Evolutionary conservation across 2,113 vertebrate species (phyloP).

Genomic region (Hippolais icterina): DNA sequence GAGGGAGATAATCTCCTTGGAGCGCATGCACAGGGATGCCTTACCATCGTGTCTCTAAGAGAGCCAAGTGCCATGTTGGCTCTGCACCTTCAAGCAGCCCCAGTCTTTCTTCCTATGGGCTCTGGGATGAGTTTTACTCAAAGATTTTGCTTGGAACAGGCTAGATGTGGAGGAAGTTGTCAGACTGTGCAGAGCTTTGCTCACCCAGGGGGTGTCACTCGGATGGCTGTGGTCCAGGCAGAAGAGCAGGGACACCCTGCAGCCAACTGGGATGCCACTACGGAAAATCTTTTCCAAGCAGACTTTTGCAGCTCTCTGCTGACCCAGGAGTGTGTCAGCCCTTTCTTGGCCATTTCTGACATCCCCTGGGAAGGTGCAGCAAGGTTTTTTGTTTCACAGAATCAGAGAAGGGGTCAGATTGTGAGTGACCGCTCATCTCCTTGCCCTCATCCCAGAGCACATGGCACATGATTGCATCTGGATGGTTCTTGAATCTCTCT

Average conservation of each 20-base stretch:
- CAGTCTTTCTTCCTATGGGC: fast-evolving
- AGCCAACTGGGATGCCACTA: not conserved
- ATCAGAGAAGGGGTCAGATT: not conserved
- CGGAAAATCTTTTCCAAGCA: not conserved
- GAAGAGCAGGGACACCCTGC: not conserved
- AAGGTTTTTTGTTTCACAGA: not conserved
- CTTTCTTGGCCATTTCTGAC: not conserved
- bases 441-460: not conserved
- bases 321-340: not conserved
- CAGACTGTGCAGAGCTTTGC: not conserved
- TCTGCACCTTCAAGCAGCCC: not conserved
- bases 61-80: not conserved
- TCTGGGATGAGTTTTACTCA: not conserved
- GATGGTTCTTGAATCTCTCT: not conserved
- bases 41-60: fast-evolving
- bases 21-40: not conserved
- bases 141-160: not conserved
- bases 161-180: fast-evolving
- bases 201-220: fast-evolving
- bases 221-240: not conserved
- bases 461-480: not conserved
- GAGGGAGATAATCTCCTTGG: not conserved
- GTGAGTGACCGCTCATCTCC: not conserved
- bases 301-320: not conserved
- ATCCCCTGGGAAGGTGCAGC: not conserved